phyloP scores from a whole-genome alignment of 2,113 vertebrate genomes.

The Apus apus region DNA sequence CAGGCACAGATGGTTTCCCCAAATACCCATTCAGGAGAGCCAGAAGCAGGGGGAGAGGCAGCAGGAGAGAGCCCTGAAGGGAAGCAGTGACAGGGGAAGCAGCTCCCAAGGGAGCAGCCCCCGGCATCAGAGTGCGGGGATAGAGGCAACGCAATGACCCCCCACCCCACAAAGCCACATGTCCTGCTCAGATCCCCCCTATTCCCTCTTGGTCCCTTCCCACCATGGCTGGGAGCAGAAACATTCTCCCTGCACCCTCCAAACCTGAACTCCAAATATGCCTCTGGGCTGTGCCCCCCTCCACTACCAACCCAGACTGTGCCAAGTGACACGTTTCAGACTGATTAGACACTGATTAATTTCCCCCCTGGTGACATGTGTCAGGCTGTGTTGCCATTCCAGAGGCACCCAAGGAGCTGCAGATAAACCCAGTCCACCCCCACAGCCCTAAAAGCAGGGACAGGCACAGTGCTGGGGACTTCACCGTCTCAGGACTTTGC shows the following conservation, averaged over 20 bases:
- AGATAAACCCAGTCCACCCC: not conserved
- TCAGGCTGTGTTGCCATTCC: fast-evolving
- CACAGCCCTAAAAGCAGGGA: not conserved
- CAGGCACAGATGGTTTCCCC: not conserved
- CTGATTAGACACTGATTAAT: not conserved
- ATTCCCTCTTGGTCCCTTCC: not conserved
- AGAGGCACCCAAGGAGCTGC: not conserved
- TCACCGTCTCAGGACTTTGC: not conserved
- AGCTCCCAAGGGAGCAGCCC: not conserved
- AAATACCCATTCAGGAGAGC: fast-evolving
- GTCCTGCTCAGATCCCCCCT: fast-evolving
- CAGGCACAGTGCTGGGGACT: too few species aligned
- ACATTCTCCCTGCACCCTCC: not conserved
- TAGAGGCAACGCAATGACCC: fast-evolving
- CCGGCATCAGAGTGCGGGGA: not conserved
- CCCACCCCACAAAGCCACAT: fast-evolving
- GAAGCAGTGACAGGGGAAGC: not conserved
- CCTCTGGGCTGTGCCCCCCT: not conserved
- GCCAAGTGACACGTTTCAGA: not conserved
- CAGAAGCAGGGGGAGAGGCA: not conserved
- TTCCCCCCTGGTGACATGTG: not conserved
- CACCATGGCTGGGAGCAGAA: not conserved
- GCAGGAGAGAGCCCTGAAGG: not conserved
- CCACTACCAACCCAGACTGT: not conserved
- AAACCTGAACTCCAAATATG: not conserved